phyloP scores from a whole-genome alignment of 2,888 invertebrate species.

The Buathra laborator region DNA sequence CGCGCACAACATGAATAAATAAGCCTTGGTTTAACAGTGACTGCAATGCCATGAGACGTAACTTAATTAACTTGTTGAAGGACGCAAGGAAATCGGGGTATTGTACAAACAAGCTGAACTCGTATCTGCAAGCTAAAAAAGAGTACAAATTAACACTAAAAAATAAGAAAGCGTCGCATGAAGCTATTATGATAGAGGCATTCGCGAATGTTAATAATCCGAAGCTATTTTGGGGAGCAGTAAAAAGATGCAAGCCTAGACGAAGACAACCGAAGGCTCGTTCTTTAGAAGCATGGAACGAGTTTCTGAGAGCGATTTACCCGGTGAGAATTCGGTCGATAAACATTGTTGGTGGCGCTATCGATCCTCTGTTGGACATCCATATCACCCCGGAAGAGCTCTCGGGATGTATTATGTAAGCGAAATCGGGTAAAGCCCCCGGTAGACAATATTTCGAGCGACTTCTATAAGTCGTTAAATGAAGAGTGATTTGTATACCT shows the following conservation, averaged over 20 bases:
- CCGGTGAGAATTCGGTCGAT: neutral
- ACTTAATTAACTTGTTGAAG: neutral
- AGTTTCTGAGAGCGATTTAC: constrained; percentile 7
- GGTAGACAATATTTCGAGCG: constrained; percentile 51
- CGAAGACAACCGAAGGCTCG: neutral
- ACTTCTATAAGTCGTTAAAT: constrained; percentile 31
- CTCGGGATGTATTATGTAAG: neutral
- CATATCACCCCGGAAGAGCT: constrained; percentile 39
- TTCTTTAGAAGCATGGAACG: neutral
- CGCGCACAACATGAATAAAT: neutral
- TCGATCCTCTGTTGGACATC: constrained; percentile 17
- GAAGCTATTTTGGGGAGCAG: neutral
- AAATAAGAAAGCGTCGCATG: neutral
- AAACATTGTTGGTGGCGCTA: neutral
- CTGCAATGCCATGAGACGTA: neutral
- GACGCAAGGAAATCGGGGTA: too few species aligned
- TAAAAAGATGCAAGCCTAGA: neutral
- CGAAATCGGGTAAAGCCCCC: neutral
- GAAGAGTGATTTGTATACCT: constrained; percentile 6
- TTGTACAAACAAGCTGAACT: neutral
- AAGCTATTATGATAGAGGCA: neutral
- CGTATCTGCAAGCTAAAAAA: neutral
- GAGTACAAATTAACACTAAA: neutral
- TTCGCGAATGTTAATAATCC: constrained; percentile 1
- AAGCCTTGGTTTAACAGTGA: neutral